Percentiles rank a stretch among this genome's conserved stretches.
phyloP scores from a whole-genome alignment of 1,140 invertebrate genomes.

The Latrodectus geometricus region DNA sequence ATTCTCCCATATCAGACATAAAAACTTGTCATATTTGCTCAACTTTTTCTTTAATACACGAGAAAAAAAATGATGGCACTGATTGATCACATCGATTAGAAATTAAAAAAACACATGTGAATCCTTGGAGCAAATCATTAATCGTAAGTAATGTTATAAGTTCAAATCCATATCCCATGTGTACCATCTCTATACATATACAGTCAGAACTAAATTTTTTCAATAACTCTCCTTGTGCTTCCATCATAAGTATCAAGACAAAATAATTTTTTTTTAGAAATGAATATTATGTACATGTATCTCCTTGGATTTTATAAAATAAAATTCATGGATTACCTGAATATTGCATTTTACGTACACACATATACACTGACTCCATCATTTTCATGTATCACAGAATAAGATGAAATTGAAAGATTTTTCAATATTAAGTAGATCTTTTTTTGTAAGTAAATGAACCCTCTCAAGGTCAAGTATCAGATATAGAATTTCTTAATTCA shows the following conservation, averaged over 20 bases:
- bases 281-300: neutral
- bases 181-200: neutral
- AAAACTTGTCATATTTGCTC: neutral
- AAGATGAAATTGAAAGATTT: neutral
- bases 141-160: neutral
- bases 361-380: neutral
- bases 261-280: constrained; percentile 1
- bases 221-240: neutral
- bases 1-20: constrained; percentile 40
- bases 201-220: neutral
- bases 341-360: neutral
- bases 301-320: constrained; percentile 1
- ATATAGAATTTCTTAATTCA: neutral
- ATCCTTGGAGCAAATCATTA: constrained; percentile 18
- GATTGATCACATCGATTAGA: neutral
- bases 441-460: neutral
- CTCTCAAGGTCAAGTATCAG: neutral
- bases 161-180: constrained; percentile 30
- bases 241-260: constrained; percentile 2
- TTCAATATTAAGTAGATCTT: constrained; percentile 13
- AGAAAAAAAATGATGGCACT: neutral
- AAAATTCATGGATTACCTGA: neutral
- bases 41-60: neutral
- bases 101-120: constrained; percentile 18
- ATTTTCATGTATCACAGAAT: neutral